A percentile compares a stretch with the other conserved stretches of the same genome.
phyloP scores from a whole-genome alignment of 1,140 invertebrate species.

The Drosophila sturtevanti region DNA sequence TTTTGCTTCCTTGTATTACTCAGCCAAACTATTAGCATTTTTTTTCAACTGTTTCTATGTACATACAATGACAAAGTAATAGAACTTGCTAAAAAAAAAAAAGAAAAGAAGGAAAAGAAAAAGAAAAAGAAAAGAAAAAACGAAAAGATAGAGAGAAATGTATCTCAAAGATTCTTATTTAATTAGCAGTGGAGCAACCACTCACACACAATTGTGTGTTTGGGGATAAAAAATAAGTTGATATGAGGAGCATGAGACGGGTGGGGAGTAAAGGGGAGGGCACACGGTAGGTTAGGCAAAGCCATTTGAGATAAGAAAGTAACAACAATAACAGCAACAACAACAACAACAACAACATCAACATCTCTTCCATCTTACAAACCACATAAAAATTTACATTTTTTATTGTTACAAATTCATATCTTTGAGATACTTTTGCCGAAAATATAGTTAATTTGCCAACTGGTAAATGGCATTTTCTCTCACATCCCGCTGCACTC shows the following conservation, averaged over 20 bases:
- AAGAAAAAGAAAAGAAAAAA: background rate
- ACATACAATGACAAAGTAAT: constrained; percentile 1
- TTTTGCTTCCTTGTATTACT: background rate
- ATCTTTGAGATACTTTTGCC: constrained; percentile 53
- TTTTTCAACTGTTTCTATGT: constrained; percentile 9
- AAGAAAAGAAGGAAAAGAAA: too few species aligned
- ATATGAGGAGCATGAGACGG: too few species aligned
- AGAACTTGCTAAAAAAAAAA: constrained; percentile 2
- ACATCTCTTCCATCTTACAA: background rate
- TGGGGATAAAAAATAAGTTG: background rate
- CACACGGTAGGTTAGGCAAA: constrained; percentile 8
- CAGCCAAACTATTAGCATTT: constrained; percentile 7
- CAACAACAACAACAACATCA: background rate
- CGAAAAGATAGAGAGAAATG: background rate
- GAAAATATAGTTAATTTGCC: constrained; percentile 37
- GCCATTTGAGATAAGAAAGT: constrained; percentile 5
- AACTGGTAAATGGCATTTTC: constrained; percentile 31
- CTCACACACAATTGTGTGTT: background rate
- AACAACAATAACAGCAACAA: background rate
- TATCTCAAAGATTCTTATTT: constrained; percentile 5
- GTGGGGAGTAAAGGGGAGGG: background rate
- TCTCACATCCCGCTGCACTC: background rate
- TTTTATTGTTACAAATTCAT: constrained; percentile 44
- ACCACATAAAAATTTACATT: constrained; percentile 51
- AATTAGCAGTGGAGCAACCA: background rate